phyloP scores from a whole-genome alignment of 2,113 vertebrate species.

The Falco punctatus region DNA sequence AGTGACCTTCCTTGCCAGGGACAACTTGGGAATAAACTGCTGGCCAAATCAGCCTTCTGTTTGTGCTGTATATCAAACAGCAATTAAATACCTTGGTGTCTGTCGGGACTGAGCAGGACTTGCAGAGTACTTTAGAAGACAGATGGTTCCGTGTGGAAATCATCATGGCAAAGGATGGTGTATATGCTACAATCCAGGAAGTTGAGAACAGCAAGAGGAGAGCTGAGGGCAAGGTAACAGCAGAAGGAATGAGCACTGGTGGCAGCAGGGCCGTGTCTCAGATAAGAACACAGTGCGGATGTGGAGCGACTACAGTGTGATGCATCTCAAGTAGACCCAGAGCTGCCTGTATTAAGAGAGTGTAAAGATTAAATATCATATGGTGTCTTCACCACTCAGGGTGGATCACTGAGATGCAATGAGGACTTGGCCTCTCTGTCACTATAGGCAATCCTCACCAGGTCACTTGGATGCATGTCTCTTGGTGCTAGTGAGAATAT shows the following conservation, averaged over 20 bases:
- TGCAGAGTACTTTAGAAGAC: not conserved
- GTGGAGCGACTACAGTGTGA: not conserved
- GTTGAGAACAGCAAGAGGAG: not conserved
- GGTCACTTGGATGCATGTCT: rapidly evolving
- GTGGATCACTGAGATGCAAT: not conserved
- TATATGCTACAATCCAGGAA: not conserved
- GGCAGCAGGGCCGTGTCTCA: not conserved
- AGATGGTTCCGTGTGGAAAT: not conserved
- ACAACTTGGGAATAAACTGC: not conserved
- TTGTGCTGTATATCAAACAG: not conserved
- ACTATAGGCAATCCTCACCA: not conserved
- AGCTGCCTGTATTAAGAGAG: not conserved
- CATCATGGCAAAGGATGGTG: not conserved
- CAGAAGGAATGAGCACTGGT: not conserved
- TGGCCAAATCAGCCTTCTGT: not conserved
- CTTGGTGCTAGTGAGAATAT: not conserved
- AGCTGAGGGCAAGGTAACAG: not conserved
- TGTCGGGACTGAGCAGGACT: not conserved
- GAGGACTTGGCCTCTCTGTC: not conserved
- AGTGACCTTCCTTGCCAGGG: not conserved
- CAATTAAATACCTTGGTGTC: not conserved
- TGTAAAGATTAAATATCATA: not conserved
- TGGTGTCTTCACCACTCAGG: not conserved
- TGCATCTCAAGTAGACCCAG: not conserved
- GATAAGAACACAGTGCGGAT: not conserved